Conservation (phyloP, 1,140 invertebrate species). For the Leptinotarsa undecemlineata region DNA sequence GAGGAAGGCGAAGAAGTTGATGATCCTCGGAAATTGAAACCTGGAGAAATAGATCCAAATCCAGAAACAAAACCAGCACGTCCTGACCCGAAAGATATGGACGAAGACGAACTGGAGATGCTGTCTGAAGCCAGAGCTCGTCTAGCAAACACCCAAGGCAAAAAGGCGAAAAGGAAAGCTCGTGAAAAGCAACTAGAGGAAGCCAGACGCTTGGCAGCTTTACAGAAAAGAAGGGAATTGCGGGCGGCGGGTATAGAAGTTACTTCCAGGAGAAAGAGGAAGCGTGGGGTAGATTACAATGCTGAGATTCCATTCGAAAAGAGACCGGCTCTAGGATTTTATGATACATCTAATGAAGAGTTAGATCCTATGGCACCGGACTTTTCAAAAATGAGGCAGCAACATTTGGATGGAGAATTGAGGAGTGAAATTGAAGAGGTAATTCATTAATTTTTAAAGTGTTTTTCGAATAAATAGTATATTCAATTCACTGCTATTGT, state of each 20-base stretch:
- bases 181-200: slow-evolving; percentile 98
- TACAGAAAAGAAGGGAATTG: slow-evolving; percentile 95
- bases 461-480: background rate
- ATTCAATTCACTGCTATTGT: too few relatives aligned
- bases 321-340: slow-evolving; percentile 86
- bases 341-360: slow-evolving; percentile 88
- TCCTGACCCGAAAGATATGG: slow-evolving; percentile 99
- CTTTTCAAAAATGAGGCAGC: slow-evolving; percentile 86
- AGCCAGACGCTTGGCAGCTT: slow-evolving; percentile 89
- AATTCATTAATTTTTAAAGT: background rate
- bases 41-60: slow-evolving; percentile 99
- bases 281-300: slow-evolving; percentile 95
- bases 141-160: slow-evolving; percentile 98
- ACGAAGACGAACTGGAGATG: slow-evolving; percentile 99
- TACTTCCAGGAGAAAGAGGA: slow-evolving; percentile 72
- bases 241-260: slow-evolving; percentile 96
- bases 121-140: slow-evolving; percentile 96
- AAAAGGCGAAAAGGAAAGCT: slow-evolving; percentile 81
- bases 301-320: slow-evolving; percentile 98
- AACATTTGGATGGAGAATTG: slow-evolving; percentile 91
- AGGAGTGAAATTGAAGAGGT: slow-evolving; percentile 85
- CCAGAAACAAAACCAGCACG: slow-evolving; percentile 99
- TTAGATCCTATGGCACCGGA: slow-evolving; percentile 88
- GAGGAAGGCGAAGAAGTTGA: slow-evolving; percentile 93
- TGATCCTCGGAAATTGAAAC: slow-evolving; percentile 95